Percentiles rank a stretch among this genome's conserved stretches.
phyloP scores from a whole-genome alignment of 2,113 vertebrate genomes.

The Oophaga pumilio region DNA sequence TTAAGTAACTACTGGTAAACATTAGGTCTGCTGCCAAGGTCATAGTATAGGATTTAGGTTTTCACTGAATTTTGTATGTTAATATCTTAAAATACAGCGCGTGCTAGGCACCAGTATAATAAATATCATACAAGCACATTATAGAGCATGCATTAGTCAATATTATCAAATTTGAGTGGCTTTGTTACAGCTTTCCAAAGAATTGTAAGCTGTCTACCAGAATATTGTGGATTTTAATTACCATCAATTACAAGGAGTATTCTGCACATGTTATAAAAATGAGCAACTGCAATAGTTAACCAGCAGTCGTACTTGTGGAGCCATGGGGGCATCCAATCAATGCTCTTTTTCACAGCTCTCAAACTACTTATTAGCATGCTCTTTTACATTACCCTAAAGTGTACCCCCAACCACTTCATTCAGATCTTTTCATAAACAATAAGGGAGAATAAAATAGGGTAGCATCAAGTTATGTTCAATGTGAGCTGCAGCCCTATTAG shows the following conservation, averaged over 20 bases:
- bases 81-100: neutral
- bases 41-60: neutral
- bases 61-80: neutral
- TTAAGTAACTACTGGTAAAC: neutral
- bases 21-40: neutral
- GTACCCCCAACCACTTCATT: conserved; percentile 1
- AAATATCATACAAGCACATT: neutral
- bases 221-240: neutral
- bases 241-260: neutral
- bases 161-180: neutral
- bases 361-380: conserved; percentile 4
- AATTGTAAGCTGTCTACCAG: neutral
- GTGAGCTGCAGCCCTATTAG: neutral
- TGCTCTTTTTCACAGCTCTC: neutral
- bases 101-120: neutral
- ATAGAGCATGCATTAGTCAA: neutral
- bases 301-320: neutral
- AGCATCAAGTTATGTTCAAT: neutral
- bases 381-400: neutral
- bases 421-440: neutral
- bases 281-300: neutral
- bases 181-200: neutral
- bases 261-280: neutral
- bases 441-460: neutral
- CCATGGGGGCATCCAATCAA: conserved; percentile 5